These are phyloP conservation scores for Drosophila testacea DNA, from an alignment of 2,888 invertebrate genomes.

Conservation along the genomic window DNA sequence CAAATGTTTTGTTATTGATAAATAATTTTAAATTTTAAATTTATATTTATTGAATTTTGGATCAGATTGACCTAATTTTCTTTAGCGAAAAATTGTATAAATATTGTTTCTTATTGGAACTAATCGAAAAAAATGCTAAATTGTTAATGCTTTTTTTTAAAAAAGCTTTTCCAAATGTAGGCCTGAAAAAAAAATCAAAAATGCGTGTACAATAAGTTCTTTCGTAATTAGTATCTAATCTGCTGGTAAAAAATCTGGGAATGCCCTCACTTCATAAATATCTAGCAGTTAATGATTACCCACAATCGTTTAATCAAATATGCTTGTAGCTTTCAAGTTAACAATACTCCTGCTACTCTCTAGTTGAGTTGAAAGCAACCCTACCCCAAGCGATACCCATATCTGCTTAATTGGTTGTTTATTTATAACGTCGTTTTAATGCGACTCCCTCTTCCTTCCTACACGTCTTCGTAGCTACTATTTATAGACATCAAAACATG, in stretches of 20 bases:
- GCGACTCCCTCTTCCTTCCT: conserved; percentile 9
- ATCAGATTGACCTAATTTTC: neutral
- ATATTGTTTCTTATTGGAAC: neutral
- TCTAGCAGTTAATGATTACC: conserved; percentile 31
- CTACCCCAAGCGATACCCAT: conserved; percentile 61
- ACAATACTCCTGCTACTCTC: conserved; percentile 15
- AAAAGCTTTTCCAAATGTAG: no score
- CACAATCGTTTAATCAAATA: conserved; percentile 29
- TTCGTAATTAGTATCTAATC: conserved; percentile 23
- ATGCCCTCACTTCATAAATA: conserved; percentile 21
- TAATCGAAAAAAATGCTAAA: neutral
- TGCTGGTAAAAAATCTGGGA: conserved; percentile 2
- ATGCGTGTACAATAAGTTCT: neutral
- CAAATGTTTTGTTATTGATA: neutral
- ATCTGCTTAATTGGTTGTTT: conserved; percentile 59
- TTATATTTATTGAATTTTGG: neutral
- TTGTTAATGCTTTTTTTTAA: no score
- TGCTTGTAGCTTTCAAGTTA: conserved; percentile 19
- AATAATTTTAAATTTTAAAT: neutral
- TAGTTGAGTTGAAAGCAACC: conserved; percentile 34
- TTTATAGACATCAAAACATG: conserved; percentile 51
- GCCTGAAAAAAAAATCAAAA: neutral
- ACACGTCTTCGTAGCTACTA: conserved; percentile 33
- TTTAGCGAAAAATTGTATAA: neutral
- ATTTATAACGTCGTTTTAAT: conserved; percentile 60